Evolutionary conservation across 2,113 vertebrate species (phyloP).

Genomic region (Paraplagusia blochii): DNA sequence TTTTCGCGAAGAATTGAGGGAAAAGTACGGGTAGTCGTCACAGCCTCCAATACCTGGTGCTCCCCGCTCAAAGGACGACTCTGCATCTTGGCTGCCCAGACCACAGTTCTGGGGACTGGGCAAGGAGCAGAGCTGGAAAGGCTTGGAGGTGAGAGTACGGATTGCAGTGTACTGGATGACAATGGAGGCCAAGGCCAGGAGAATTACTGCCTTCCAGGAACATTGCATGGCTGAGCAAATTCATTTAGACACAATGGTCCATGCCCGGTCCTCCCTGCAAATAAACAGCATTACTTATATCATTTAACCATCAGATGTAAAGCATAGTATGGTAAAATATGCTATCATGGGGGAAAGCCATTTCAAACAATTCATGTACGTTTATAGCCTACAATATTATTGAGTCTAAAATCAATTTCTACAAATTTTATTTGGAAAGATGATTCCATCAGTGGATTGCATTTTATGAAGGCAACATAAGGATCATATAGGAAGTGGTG

Average conservation of each 20-base stretch:
- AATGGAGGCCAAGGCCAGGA: constrained; percentile 95
- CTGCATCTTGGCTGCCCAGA: constrained; percentile 79
- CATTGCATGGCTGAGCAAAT: constrained; percentile 97
- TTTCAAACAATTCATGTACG: too few species aligned
- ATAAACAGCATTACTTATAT: not conserved
- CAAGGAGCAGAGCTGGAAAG: constrained; percentile 88
- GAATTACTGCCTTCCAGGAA: constrained; percentile 98
- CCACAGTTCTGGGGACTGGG: constrained; percentile 84
- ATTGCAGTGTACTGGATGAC: constrained; percentile 98
- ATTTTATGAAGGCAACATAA: too few species aligned
- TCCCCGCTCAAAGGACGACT: constrained; percentile 76
- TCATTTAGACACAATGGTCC: constrained; percentile 80
- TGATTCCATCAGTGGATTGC: too few species aligned
- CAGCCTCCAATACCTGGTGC: constrained; percentile 73
- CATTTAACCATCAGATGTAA: constrained; percentile 9
- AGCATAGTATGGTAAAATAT: too few species aligned
- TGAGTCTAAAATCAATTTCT: too few species aligned
- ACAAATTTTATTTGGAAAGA: too few species aligned
- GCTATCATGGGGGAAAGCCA: too few species aligned
- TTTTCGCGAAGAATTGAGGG: constrained; percentile 84
- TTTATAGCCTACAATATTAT: too few species aligned
- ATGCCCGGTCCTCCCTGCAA: constrained; percentile 70
- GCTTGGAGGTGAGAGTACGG: constrained; percentile 92
- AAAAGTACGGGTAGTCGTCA: constrained; percentile 84
- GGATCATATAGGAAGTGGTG: too few species aligned